Percentiles rank a stretch among this genome's conserved stretches.
phyloP scores from a whole-genome alignment of 2,113 vertebrate species.

The Agapornis roseicollis region DNA sequence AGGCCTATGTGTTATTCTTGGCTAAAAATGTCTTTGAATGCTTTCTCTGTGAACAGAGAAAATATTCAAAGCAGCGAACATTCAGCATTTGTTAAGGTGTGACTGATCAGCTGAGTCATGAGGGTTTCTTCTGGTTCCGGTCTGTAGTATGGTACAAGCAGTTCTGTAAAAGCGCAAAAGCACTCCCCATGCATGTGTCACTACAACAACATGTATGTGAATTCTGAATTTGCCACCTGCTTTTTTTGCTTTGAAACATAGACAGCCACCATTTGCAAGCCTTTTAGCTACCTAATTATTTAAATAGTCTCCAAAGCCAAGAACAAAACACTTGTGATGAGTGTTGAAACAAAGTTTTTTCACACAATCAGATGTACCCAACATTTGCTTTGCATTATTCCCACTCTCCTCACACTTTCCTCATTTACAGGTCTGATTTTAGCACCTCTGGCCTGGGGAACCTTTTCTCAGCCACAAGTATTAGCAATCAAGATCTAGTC shows the following conservation, averaged over 20 bases:
- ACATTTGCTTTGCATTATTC: constrained; percentile 19
- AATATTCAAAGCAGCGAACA: neutral
- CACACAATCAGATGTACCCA: neutral
- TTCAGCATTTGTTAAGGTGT: neutral
- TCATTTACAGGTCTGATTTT: neutral
- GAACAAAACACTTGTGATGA: neutral
- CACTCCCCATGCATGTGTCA: rapidly evolving
- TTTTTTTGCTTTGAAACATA: neutral
- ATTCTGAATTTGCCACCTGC: neutral
- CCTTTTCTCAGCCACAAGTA: neutral
- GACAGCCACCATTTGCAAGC: neutral
- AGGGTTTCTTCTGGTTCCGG: neutral
- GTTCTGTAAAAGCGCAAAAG: neutral
- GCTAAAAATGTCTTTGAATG: neutral
- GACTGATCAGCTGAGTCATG: neutral
- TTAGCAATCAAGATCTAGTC: neutral
- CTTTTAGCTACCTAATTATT: neutral
- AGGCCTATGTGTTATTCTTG: neutral
- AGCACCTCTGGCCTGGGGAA: neutral
- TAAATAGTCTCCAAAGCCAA: neutral
- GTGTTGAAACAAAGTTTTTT: neutral
- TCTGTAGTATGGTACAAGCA: neutral
- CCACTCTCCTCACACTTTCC: neutral
- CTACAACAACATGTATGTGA: neutral
- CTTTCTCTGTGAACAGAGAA: neutral